These are phyloP conservation scores for Actinemys pallida DNA, from an alignment of 2,113 vertebrate genomes.

Conservation along the genomic window DNA sequence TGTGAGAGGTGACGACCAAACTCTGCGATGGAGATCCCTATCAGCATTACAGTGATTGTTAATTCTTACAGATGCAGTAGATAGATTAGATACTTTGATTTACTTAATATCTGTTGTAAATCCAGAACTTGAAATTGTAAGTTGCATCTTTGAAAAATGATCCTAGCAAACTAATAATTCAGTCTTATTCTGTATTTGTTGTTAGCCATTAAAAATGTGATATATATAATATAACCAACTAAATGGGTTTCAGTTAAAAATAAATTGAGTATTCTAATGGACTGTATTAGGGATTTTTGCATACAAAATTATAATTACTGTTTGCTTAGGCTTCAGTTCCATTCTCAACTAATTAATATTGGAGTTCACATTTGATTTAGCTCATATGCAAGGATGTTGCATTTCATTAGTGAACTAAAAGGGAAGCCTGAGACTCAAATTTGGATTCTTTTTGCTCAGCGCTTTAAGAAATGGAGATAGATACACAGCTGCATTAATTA, in stretches of 20 bases:
- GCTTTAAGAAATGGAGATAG: neutral
- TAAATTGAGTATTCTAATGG: neutral
- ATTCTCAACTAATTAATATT: neutral
- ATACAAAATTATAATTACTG: neutral
- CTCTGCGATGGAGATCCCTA: neutral
- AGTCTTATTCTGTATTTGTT: neutral
- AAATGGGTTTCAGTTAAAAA: neutral
- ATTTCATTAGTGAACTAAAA: neutral
- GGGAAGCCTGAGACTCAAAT: neutral
- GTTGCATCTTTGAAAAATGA: neutral
- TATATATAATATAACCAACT: neutral
- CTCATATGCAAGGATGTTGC: neutral
- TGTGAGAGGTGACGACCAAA: neutral
- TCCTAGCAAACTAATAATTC: neutral
- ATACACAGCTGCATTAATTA: neutral
- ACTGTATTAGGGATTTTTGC: neutral
- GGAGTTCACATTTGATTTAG: neutral
- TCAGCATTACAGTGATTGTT: neutral
- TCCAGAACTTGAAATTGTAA: neutral
- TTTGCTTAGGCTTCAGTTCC: slow-evolving; percentile 4
- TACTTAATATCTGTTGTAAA: neutral
- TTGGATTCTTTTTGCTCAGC: neutral
- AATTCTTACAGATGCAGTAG: neutral
- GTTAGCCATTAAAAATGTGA: neutral
- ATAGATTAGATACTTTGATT: neutral